Evolutionary conservation across 2,113 vertebrate genomes (phyloP).

Genomic region (Anolis carolinensis): DNA sequence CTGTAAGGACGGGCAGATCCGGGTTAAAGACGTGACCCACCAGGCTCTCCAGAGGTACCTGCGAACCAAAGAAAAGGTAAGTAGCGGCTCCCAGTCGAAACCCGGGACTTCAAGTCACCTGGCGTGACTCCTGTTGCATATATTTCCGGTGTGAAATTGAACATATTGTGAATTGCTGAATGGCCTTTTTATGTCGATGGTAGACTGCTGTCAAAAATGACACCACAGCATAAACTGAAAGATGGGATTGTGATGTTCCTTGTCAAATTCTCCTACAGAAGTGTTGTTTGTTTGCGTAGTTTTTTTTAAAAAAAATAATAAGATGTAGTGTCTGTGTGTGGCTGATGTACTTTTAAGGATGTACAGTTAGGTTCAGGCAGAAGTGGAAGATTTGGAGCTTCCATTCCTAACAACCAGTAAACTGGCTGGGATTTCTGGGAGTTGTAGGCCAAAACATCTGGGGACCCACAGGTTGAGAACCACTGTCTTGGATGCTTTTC

Average conservation of each 20-base stretch:
- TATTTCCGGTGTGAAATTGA: not conserved
- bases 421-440: no score
- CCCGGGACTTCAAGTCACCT: not conserved
- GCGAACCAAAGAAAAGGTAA: constrained; percentile 89
- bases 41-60: constrained; percentile 93
- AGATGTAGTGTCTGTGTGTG: not conserved
- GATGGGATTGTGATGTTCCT: not conserved
- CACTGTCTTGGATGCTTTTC: no score
- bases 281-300: not conserved
- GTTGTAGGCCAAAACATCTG: no score
- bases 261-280: not conserved
- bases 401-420: no score
- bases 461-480: no score
- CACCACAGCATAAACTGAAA: not conserved
- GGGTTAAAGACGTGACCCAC: constrained; percentile 88
- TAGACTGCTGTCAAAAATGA: constrained; percentile 22
- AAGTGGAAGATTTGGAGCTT: not conserved
- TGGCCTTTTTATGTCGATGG: constrained; percentile 6
- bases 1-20: constrained; percentile 90
- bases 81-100: constrained; percentile 23
- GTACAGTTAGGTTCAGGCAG: not conserved
- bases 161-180: not conserved
- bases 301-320: no score
- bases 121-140: not conserved
- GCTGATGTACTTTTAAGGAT: not conserved